Evolutionary conservation across 2,888 invertebrate genomes (phyloP).

Genomic region (Amphiduros pacificus): DNA sequence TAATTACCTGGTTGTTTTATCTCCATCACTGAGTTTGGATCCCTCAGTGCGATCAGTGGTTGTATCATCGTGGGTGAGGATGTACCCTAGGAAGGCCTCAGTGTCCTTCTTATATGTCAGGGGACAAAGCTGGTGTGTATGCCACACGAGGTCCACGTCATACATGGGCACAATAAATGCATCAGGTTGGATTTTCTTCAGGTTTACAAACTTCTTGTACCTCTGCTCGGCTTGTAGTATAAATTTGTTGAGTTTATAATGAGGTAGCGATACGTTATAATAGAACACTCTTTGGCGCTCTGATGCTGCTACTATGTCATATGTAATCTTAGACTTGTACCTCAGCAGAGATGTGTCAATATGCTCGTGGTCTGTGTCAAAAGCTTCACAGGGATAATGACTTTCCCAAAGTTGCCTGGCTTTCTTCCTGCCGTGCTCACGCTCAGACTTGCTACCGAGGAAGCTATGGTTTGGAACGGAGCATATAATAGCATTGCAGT

Average conservation of each 20-base stretch:
- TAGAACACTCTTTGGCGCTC: constrained; percentile 60
- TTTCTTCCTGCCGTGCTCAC: constrained; percentile 39
- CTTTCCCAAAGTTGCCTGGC: constrained; percentile 41
- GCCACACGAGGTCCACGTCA: constrained; percentile 63
- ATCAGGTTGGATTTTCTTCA: constrained; percentile 40
- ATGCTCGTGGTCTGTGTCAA: constrained; percentile 3
- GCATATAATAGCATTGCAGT: constrained; percentile 42
- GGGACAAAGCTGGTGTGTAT: constrained; percentile 61
- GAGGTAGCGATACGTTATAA: constrained; percentile 62
- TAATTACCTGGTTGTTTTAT: too few species aligned
- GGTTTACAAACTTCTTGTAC: constrained; percentile 57
- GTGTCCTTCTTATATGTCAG: constrained; percentile 49
- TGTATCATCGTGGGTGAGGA: constrained; percentile 61
- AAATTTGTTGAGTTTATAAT: constrained; percentile 59
- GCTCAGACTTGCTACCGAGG: constrained; percentile 41
- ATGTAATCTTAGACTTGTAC: neutral
- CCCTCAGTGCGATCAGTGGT: constrained; percentile 59
- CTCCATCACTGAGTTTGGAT: constrained; percentile 59
- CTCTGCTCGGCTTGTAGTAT: constrained; percentile 55
- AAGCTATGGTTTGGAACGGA: constrained; percentile 58
- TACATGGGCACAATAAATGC: constrained; percentile 62
- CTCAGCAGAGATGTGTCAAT: neutral
- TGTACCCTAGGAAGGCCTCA: constrained; percentile 43
- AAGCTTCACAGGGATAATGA: constrained; percentile 2
- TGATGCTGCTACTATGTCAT: constrained; percentile 58